Conservation (phyloP, 2,113 vertebrate genomes). For the Columba livia region DNA sequence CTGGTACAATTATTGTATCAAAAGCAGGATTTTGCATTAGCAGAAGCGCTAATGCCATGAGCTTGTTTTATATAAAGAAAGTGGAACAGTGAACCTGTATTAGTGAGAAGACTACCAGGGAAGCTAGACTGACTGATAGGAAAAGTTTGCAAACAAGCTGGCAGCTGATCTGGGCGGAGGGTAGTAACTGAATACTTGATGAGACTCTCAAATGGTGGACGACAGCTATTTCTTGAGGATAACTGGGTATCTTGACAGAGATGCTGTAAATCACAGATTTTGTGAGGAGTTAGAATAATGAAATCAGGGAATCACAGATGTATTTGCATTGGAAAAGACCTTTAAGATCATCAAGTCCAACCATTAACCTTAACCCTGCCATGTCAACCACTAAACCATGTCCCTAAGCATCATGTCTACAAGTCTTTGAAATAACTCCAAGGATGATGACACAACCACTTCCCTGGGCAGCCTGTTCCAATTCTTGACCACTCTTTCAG, state of each 20-base stretch:
- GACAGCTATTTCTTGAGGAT: not conserved
- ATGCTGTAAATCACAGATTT: not conserved
- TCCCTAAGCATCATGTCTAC: accelerated
- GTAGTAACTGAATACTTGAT: not conserved
- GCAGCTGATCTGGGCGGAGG: not conserved
- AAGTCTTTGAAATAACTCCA: not conserved
- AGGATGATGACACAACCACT: not conserved
- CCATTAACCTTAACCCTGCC: not conserved
- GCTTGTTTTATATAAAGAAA: not conserved
- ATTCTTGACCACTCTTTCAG: not conserved
- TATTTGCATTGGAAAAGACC: not conserved
- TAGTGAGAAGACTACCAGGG: not conserved
- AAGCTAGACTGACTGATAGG: not conserved
- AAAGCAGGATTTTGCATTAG: not conserved
- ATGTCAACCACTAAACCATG: not conserved
- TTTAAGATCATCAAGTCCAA: not conserved
- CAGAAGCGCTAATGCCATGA: not conserved
- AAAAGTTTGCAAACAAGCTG: not conserved
- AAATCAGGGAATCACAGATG: not conserved
- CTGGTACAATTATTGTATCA: not conserved
- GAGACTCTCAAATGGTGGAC: not conserved
- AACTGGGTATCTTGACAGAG: not conserved
- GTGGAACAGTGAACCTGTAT: not conserved
- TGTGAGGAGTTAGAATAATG: not conserved
- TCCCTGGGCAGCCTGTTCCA: not conserved